Base-by-base conservation (phyloP, 2,797 vertebrate species). In the Macropodus opercularis region DNA sequence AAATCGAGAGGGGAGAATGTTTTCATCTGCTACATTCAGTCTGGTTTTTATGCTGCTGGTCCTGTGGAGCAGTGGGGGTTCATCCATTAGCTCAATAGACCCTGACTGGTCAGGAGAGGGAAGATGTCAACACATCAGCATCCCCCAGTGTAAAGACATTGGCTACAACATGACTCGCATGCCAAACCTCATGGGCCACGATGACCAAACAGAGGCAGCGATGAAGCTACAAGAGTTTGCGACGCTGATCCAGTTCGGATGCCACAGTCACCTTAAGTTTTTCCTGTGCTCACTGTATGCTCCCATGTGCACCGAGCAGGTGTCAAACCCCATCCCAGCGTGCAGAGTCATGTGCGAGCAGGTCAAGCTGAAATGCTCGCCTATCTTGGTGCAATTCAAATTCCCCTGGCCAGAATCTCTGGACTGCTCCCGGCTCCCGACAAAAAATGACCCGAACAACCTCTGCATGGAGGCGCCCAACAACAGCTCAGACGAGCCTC, bases 281-380 rank as follows among this genome's bases (percentile, higher is more conserved):
- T 98, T 98, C 77, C 93, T 99, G 55, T 99, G 98, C 76, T 99
- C 97, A 0, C 92, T 99, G n/a, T 97, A 97, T 0, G 97, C 98
- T 3, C 97, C 98, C 23, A 98, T 99, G 98, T 99, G 98, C 93
- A 98, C 97, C 0, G 97, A 99, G 90, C 95, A 99, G 84, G 98
- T 99, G 76, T 99, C 98, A 2, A 94, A 95, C 10, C 95, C 97
- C 2, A 98, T 99, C 84, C 96, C 97, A 0, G 97, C 98, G 15
- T 98, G 97, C 81, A 89, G 95, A 40, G 94, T 96, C 9, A 99
- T 98, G 97, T 99, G 98, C 0, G 96, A 98, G 88, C 97, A 98
- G 90, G 97, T 96, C 18, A 93, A 96, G 80, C 77, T 92, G 14
- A 95, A 95, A 51, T 99, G 97, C 86, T 96, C 95, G 0, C 98